These are phyloP conservation scores for Cyclargus thomasi DNA, from an alignment of 1,140 invertebrate species.

Conservation along the genomic window DNA sequence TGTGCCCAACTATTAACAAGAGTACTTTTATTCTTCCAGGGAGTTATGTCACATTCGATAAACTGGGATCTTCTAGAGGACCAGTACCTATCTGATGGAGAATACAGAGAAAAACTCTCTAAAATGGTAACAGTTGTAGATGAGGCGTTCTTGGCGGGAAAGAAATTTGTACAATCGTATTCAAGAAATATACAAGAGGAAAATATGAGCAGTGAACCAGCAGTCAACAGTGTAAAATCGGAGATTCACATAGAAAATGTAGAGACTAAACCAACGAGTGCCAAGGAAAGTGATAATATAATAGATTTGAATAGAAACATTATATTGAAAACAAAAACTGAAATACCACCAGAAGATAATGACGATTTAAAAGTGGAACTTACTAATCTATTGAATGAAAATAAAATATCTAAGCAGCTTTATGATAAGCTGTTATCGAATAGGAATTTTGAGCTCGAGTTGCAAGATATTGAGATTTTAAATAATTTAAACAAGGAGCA, in stretches of 20 bases:
- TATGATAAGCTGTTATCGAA: slow-evolving; percentile 65
- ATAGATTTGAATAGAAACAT: slow-evolving; percentile 26
- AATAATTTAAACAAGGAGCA: slow-evolving; percentile 60
- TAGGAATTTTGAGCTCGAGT: slow-evolving; percentile 60
- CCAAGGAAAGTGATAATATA: slow-evolving; percentile 23
- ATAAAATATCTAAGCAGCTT: slow-evolving; percentile 57
- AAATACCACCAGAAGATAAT: slow-evolving; percentile 17
- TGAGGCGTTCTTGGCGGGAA: slow-evolving; percentile 85
- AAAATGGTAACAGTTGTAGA: slow-evolving; percentile 86
- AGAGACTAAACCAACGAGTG: slow-evolving; percentile 37
- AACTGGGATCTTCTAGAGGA: slow-evolving; percentile 93
- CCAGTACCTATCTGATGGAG: slow-evolving; percentile 90
- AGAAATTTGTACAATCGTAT: slow-evolving; percentile 87
- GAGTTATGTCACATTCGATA: slow-evolving; percentile 95
- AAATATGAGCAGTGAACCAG: not conserved
- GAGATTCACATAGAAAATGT: slow-evolving; percentile 51
- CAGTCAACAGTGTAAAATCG: slow-evolving; percentile 27
- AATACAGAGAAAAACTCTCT: slow-evolving; percentile 87
- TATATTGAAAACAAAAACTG: not conserved
- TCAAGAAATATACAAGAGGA: slow-evolving; percentile 48
- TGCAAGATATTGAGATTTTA: slow-evolving; percentile 63
- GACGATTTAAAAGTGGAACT: slow-evolving; percentile 42
- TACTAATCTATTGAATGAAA: slow-evolving; percentile 44
- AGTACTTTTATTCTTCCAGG: slow-evolving; percentile 74
- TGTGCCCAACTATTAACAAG: too few species aligned